Base-by-base conservation (phyloP, 2,797 vertebrate genomes). In the Lycodopsis pacificus region DNA sequence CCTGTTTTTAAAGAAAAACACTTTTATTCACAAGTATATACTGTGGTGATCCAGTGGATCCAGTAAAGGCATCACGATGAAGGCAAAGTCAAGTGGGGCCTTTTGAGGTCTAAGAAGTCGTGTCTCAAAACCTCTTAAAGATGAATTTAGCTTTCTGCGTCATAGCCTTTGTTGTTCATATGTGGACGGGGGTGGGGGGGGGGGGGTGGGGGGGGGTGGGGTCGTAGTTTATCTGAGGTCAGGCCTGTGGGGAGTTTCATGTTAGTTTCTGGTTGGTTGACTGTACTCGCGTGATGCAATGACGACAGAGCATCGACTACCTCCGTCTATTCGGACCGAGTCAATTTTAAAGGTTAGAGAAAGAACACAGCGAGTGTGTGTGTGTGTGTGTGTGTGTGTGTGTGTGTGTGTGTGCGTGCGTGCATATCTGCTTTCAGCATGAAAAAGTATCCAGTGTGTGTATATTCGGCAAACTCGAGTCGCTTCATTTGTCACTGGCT, bases 331-430 rank as follows among this genome's bases (percentile, higher is more conserved):
- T 51, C 74, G 64, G 49, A 64, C 71, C 62, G 53, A 85, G 65
- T 86, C 80, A 76, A 58, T 51, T 11, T 5, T n/a, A 88, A 87
- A 82, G 76, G 73, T 83, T 84, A 74, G 42, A 74, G 25, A 27
- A 57, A 48, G 57, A 70, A 15, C 36, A 32, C 38, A 13, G 63
- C 27, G 30, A 1, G 22, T n/a, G 51, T 14, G 13, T 58, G 7
- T 49, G 2, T 20, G 3, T 40, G 65, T 25, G 42, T 42, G 69
- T 44, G 42, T 44, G 42, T 14, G 58, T 51, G 32, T 27, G 51
- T 13, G 17, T 57, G 7, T 44, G 42, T 14, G 58, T 51, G 32
- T 27, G 51, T 13, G 17, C 51, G 7, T 48, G 2, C 20, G 2
- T 40, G 65, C 8, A 6, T 22, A 30, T 62, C 59, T 46, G 56